Percentiles rank a stretch among this genome's conserved stretches.
phyloP scores from a whole-genome alignment of 2,888 invertebrate genomes.

The Chymomyza procnemis region DNA sequence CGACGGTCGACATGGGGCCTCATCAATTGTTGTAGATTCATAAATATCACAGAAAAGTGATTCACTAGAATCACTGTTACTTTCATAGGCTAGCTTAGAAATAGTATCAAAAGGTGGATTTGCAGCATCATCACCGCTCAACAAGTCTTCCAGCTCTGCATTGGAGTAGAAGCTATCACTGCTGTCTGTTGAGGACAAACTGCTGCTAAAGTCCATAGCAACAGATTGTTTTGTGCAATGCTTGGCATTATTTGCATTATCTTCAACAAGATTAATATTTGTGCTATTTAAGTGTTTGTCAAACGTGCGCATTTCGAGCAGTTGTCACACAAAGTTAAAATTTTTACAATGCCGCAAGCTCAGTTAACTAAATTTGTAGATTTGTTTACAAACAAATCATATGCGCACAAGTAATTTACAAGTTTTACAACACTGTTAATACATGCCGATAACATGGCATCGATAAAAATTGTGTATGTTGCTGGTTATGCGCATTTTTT shows the following conservation, averaged over 20 bases:
- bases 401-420: not conserved
- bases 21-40: slow-evolving; percentile 14
- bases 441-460: not conserved
- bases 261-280: not conserved
- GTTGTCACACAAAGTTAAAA: too few relatives aligned
- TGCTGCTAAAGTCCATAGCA: not conserved
- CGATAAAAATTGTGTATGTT: not conserved
- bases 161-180: slow-evolving; percentile 69
- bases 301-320: not conserved
- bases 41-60: slow-evolving; percentile 65
- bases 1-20: not conserved
- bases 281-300: not conserved
- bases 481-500: not conserved
- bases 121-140: not conserved
- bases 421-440: not conserved
- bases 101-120: slow-evolving; percentile 5
- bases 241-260: not conserved
- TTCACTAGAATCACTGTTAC: slow-evolving; percentile 47
- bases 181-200: slow-evolving; percentile 48
- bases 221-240: not conserved
- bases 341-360: too few relatives aligned
- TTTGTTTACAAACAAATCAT: not conserved
- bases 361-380: not conserved
- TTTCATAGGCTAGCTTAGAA: slow-evolving; percentile 15
- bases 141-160: slow-evolving; percentile 57